These are phyloP conservation scores for Cebus imitator DNA, from an alignment of 2,113 vertebrate species.

Conservation along the genomic window DNA sequence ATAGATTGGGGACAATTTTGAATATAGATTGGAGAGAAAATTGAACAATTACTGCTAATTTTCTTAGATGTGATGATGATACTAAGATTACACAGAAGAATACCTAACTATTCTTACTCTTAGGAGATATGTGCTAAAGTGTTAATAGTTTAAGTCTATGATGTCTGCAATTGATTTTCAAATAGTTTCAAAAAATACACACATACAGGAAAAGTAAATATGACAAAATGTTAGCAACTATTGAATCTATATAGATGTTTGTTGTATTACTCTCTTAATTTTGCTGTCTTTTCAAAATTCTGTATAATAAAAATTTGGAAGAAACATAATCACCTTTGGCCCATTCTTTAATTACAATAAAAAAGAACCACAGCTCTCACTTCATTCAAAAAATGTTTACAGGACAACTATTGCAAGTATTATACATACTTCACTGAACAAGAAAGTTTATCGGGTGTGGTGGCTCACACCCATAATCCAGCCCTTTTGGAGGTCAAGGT, in stretches of 20 bases:
- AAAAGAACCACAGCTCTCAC: background rate
- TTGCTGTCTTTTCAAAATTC: background rate
- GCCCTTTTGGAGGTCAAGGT: too few relatives aligned
- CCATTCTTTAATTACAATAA: background rate
- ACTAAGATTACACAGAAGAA: background rate
- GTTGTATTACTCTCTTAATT: background rate
- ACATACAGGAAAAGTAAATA: background rate
- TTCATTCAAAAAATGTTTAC: background rate
- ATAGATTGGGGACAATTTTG: background rate
- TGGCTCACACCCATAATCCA: too few relatives aligned
- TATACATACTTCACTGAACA: background rate
- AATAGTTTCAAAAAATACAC: background rate
- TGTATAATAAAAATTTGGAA: background rate
- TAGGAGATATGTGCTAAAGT: background rate
- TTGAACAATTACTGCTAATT: background rate
- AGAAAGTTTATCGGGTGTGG: too few relatives aligned
- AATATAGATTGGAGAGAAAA: background rate
- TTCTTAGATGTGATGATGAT: background rate
- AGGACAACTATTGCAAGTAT: background rate
- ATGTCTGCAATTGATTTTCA: background rate
- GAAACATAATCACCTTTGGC: background rate
- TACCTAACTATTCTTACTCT: background rate
- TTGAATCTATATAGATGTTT: background rate
- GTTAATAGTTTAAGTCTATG: background rate
- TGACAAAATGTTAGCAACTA: conserved; percentile 3